Evolutionary conservation across 2,113 vertebrate genomes (phyloP).

Genomic region (rat (Rattus norvegicus)): GRCr8 NC_086032.1:23337501-23338000

Average conservation of each 20-base stretch:
- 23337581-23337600: not conserved
- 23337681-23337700: not conserved
- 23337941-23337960: not conserved
- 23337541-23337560: not conserved
- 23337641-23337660: not conserved
- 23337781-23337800: not conserved
- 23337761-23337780: not conserved
- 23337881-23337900: not conserved
- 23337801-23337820: not conserved
- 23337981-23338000: not conserved
- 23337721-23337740: not conserved
- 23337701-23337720: not conserved
- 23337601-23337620: not conserved
- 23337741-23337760: not conserved
- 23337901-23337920: not conserved
- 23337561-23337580: not conserved
- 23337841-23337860: not conserved
- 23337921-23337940: not conserved
- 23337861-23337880: not conserved
- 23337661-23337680: not conserved
- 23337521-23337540: not conserved
- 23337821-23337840: constrained; percentile 5
- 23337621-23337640: not conserved
- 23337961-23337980: not conserved
- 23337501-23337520: not conserved